A percentile compares a stretch with the other conserved stretches of the same genome.
Evolutionary conservation across 2,797 vertebrate species (phyloP).

Genomic region (Jordanella pulchra): DNA sequence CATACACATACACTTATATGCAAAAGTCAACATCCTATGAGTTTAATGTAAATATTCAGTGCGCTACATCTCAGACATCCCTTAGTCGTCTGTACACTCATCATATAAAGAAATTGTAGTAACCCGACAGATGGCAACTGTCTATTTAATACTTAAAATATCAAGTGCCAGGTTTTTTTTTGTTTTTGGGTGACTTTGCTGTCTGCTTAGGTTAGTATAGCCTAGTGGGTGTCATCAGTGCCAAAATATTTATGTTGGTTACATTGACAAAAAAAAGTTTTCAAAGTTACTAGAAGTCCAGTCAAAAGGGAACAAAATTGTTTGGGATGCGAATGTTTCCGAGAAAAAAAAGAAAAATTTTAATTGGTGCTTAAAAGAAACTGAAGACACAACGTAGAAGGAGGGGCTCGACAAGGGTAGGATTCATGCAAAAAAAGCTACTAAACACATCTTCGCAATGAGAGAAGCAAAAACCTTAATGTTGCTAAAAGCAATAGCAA

Average conservation of each 20-base stretch:
- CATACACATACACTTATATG: no score
- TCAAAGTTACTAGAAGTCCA: neutral
- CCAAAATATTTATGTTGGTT: neutral
- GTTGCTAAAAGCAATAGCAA: neutral
- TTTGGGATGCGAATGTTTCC: neutral
- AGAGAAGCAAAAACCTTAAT: neutral
- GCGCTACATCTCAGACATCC: slow-evolving; percentile 30
- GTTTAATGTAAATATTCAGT: slow-evolving; percentile 21
- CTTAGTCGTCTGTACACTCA: neutral
- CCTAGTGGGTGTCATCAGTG: neutral
- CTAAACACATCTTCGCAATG: neutral
- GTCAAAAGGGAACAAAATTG: neutral
- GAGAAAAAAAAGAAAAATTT: no score
- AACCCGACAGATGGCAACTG: slow-evolving; percentile 1
- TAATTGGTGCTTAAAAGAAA: no score
- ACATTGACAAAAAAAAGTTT: neutral
- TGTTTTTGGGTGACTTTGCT: neutral
- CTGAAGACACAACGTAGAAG: no score
- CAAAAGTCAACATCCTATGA: slow-evolving; percentile 23
- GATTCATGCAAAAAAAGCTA: neutral
- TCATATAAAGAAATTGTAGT: neutral
- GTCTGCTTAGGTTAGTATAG: neutral
- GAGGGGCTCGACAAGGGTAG: neutral
- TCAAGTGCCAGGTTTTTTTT: neutral
- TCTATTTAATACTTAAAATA: neutral